Base-by-base conservation (phyloP, 2,797 vertebrate species). In the Rhinophrynus dorsalis region DNA sequence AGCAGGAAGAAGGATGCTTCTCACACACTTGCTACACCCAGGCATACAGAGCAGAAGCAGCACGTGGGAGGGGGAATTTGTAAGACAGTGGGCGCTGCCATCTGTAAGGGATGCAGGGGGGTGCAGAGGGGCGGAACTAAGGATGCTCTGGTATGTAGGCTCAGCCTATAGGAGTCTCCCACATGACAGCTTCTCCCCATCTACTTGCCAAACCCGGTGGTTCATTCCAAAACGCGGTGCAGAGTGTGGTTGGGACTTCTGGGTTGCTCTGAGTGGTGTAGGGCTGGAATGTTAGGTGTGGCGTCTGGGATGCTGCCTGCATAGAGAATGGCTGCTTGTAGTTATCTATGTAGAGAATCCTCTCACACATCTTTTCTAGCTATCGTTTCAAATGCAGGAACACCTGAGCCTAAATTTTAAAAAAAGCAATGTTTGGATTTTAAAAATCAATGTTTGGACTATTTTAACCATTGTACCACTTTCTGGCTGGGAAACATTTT, bases 21-120 rank as follows among this genome's bases (percentile, higher is more conserved):
- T 10, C 11, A 32, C 20, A 54, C 80, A 74, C 68, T 68, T 50
- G 20, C 55, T 66, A 67, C 67, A 65, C 59, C 70, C 1, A 38
- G 61, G 48, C 71, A 23, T 32, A 52, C 55, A 65, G 26, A 42
- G 48, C 67, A 57, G 27, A 55, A 10, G 27, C 75, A 18, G 57
- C 63, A 77, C 70, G 71, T 78, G 82, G 82, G 83, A 74, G 82
- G 83, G 83, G 82, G 82, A 80, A 80, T 85, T 85, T 84, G 84
- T 85, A 85, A 83, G 75, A 84, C 80, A 79, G 80, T 78, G 80
- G 83, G 82, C 85, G 77, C 83, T 79, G 82, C 85, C 86, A 83
- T 86, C 84, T 86, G 84, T 82, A 78, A 81, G 80, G 86, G 84
- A 80, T 72, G 78, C 80, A 79, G 84, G 78, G 84, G 80, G 77